Evolutionary conservation across 2,797 vertebrate genomes (phyloP).

Genomic region (Hephaestus fuliginosus): DNA sequence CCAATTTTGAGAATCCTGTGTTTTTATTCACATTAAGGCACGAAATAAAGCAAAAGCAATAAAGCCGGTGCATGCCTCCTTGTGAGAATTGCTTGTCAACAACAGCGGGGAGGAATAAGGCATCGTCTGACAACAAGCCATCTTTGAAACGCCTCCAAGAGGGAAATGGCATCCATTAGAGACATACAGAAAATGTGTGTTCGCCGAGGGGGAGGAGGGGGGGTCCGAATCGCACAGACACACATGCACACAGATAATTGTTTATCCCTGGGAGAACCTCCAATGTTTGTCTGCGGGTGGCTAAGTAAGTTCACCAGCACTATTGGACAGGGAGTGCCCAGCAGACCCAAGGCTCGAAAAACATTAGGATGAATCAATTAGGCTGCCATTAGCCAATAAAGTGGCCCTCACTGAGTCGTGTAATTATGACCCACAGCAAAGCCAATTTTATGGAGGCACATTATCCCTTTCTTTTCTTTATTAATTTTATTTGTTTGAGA

Average conservation of each 20-base stretch:
- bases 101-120: slow-evolving; percentile 69
- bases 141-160: slow-evolving; percentile 81
- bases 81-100: slow-evolving; percentile 77
- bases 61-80: slow-evolving; percentile 65
- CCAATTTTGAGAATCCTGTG: slow-evolving; percentile 10
- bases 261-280: slow-evolving; percentile 78
- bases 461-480: slow-evolving; percentile 76
- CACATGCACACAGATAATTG: slow-evolving; percentile 71
- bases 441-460: slow-evolving; percentile 77
- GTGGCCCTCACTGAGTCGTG: slow-evolving; percentile 84
- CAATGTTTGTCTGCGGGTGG: slow-evolving; percentile 78
- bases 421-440: slow-evolving; percentile 88
- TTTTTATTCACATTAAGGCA: slow-evolving; percentile 43
- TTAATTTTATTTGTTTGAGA: slow-evolving; percentile 86
- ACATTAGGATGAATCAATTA: slow-evolving; percentile 89
- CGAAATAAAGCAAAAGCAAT: slow-evolving; percentile 58
- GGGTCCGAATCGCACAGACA: slow-evolving; percentile 48
- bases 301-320: slow-evolving; percentile 77
- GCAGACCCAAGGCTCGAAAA: slow-evolving; percentile 78
- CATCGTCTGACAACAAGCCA: slow-evolving; percentile 77
- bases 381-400: slow-evolving; percentile 84
- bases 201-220: slow-evolving; percentile 34
- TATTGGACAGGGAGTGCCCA: slow-evolving; percentile 74
- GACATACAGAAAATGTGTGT: slow-evolving; percentile 71
- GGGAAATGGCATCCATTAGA: slow-evolving; percentile 80